These are phyloP conservation scores for Caracal caracal DNA, from an alignment of 2,113 vertebrate species.

Conservation along the genomic window DNA sequence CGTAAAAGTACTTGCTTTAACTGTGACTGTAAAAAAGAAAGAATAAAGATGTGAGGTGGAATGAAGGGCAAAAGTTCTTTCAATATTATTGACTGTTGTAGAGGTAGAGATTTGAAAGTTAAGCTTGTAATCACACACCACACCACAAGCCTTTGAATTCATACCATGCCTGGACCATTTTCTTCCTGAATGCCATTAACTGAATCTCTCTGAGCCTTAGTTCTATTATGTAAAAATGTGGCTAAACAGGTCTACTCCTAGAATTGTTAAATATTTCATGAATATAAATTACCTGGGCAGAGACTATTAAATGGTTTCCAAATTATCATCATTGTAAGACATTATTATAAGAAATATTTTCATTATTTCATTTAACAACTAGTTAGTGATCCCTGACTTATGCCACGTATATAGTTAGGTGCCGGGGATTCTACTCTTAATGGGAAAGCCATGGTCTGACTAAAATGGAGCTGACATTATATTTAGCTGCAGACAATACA, in stretches of 20 bases:
- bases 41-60: background rate
- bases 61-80: background rate
- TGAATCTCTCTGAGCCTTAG: background rate
- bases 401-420: background rate
- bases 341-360: background rate
- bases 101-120: background rate
- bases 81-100: background rate
- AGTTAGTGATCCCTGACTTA: background rate
- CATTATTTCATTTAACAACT: background rate
- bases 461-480: background rate
- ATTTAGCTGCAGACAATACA: background rate
- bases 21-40: background rate
- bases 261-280: background rate
- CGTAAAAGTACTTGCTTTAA: background rate
- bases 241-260: background rate
- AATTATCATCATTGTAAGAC: background rate
- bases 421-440: background rate
- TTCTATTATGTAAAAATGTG: background rate
- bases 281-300: background rate
- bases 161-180: background rate
- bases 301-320: background rate
- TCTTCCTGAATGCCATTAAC: background rate
- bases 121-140: background rate
- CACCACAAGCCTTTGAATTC: background rate
- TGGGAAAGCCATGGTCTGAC: background rate